Evolutionary conservation across 53 echinoderm and acorn worm species (phyloP).

Genomic region (Antedon mediterranea): DNA sequence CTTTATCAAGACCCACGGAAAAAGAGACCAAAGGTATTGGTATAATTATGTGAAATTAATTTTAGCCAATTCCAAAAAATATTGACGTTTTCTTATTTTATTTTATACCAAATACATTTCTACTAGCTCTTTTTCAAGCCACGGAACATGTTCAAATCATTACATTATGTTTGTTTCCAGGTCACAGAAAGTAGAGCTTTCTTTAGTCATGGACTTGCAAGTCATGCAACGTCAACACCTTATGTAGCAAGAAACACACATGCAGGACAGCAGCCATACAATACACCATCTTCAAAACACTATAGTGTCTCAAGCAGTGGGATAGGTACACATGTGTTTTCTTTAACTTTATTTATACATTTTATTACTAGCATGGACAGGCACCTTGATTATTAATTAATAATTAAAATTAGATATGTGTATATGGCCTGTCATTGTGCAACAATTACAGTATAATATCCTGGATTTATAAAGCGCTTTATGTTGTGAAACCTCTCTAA

Average conservation of each 20-base stretch:
- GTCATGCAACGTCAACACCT: slow-evolving; percentile 74
- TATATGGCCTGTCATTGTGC: too few species aligned
- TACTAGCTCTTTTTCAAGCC: neutral
- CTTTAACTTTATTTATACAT: neutral
- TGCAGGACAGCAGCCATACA: slow-evolving; percentile 9
- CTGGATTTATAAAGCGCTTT: too few species aligned
- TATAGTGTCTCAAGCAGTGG: slow-evolving; percentile 57
- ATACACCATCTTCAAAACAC: slow-evolving; percentile 12
- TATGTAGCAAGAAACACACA: slow-evolving; percentile 36
- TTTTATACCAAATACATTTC: too few species aligned
- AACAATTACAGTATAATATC: too few species aligned
- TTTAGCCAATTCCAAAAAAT: neutral
- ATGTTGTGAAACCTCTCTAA: too few species aligned
- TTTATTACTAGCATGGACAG: too few species aligned
- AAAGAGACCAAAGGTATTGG: slow-evolving; percentile 29
- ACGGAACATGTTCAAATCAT: neutral
- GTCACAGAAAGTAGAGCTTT: slow-evolving; percentile 23
- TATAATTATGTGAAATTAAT: too few species aligned
- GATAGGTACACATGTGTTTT: slow-evolving; percentile 47
- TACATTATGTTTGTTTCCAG: neutral
- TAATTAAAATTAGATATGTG: too few species aligned
- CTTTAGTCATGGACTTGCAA: slow-evolving; percentile 66
- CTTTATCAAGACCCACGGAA: slow-evolving; percentile 37
- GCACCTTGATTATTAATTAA: too few species aligned
- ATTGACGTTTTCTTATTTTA: neutral